phyloP scores from a whole-genome alignment of 2,113 vertebrate genomes.

The Butorides virescens region DNA sequence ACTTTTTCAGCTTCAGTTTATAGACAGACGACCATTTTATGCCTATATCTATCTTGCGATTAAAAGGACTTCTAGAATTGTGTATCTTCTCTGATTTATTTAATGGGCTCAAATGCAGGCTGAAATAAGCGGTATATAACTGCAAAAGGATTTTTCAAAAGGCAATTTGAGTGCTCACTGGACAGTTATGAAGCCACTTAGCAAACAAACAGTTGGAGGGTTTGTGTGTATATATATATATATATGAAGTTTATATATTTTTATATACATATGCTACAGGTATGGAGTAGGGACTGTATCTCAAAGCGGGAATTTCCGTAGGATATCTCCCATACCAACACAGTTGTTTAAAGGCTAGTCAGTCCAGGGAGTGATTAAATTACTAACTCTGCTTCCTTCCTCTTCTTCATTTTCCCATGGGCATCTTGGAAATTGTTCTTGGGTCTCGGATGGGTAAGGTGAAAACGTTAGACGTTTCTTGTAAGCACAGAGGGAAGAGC shows the following conservation, averaged over 20 bases:
- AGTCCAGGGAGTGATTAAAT: neutral
- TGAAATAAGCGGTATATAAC: neutral
- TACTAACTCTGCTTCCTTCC: neutral
- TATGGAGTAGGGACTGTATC: neutral
- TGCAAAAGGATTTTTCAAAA: neutral
- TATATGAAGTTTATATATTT: neutral
- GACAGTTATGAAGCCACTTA: neutral
- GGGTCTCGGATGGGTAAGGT: neutral
- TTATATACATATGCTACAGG: neutral
- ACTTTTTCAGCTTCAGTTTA: conserved; percentile 34
- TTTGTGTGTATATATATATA: neutral
- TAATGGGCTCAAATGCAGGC: neutral
- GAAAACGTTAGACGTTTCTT: neutral
- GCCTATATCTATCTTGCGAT: neutral
- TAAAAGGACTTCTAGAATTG: neutral
- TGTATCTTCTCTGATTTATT: neutral
- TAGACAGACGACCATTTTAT: neutral
- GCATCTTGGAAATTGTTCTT: neutral
- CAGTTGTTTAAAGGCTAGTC: neutral
- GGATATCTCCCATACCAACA: neutral
- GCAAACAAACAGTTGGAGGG: neutral
- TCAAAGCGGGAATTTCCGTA: neutral
- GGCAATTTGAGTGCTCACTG: neutral
- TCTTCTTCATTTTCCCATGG: neutral
- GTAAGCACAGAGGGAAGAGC: neutral